phyloP scores from a whole-genome alignment of 2,888 invertebrate genomes.

The Drosophila meridiana region DNA sequence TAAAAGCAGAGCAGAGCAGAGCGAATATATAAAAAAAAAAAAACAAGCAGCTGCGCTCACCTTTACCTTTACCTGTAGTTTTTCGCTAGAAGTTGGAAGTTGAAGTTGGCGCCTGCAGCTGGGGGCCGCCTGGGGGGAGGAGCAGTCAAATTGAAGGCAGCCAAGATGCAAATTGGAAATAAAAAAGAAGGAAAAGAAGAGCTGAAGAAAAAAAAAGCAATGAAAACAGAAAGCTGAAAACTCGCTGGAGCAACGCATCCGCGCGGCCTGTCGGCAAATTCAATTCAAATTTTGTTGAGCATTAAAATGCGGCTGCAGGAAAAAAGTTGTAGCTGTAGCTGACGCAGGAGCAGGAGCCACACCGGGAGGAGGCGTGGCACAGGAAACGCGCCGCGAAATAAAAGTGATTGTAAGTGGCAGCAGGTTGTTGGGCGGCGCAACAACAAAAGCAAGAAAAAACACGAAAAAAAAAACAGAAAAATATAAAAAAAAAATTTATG shows the following conservation, averaged over 20 bases:
- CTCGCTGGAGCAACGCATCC: slow-evolving; percentile 36
- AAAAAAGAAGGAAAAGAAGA: slow-evolving; percentile 2
- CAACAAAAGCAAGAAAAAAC: slow-evolving; percentile 45
- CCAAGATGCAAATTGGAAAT: slow-evolving; percentile 74
- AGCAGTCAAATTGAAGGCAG: slow-evolving; percentile 65
- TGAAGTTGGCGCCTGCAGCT: slow-evolving; percentile 62
- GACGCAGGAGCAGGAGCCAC: not conserved
- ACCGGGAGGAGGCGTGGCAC: slow-evolving; percentile 1
- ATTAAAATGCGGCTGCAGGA: slow-evolving; percentile 69
- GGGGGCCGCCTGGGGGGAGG: not conserved
- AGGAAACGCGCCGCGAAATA: slow-evolving; percentile 66
- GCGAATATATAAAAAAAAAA: slow-evolving; percentile 11
- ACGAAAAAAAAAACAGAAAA: slow-evolving; percentile 1
- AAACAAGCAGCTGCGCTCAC: slow-evolving; percentile 38
- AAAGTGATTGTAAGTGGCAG: slow-evolving; percentile 76
- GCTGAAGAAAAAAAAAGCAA: not conserved
- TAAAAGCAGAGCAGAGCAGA: slow-evolving; percentile 3
- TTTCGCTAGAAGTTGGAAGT: slow-evolving; percentile 48
- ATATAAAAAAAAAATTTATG: slow-evolving; percentile 62
- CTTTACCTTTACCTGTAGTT: slow-evolving; percentile 29
- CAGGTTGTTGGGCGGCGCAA: slow-evolving; percentile 35
- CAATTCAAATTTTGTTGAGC: slow-evolving; percentile 80
- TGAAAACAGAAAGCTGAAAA: slow-evolving; percentile 1
- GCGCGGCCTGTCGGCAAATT: slow-evolving; percentile 74
- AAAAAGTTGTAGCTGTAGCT: slow-evolving; percentile 45